phyloP scores from a whole-genome alignment of 2,888 invertebrate genomes.

The Heliconius erato region DNA sequence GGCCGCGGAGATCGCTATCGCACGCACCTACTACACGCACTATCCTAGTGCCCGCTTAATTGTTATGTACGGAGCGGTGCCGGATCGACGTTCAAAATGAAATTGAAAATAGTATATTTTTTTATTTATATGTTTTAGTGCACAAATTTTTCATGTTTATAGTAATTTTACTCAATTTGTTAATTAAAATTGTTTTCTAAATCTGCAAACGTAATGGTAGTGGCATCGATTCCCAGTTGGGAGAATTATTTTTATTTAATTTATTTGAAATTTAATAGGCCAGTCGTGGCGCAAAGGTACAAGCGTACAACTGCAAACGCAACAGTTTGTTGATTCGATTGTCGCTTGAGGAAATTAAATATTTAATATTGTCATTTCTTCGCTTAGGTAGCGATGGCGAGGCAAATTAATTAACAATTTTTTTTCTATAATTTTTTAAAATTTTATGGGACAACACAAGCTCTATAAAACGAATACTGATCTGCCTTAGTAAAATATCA shows the following conservation, averaged over 20 bases:
- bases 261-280: too few relatives aligned
- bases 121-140: background rate
- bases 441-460: background rate
- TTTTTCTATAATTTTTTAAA: background rate
- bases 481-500: background rate
- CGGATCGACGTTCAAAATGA: constrained; percentile 43
- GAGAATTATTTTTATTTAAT: too few relatives aligned
- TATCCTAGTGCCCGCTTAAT: constrained; percentile 84
- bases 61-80: constrained; percentile 74
- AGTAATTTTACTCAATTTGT: background rate
- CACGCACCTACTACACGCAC: constrained; percentile 85
- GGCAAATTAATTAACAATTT: background rate
- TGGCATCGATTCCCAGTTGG: background rate
- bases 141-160: background rate
- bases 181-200: background rate
- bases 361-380: too few relatives aligned
- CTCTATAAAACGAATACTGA: background rate
- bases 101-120: constrained; percentile 25
- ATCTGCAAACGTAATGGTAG: background rate
- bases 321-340: too few relatives aligned
- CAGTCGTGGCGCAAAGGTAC: too few relatives aligned
- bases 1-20: constrained; percentile 83
- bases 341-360: too few relatives aligned
- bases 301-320: too few relatives aligned
- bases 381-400: too few relatives aligned